A percentile compares a stretch with the other conserved stretches of the same genome.
Evolutionary conservation across 2,888 invertebrate species (phyloP).

Genomic region (Matsumyia berberina): DNA sequence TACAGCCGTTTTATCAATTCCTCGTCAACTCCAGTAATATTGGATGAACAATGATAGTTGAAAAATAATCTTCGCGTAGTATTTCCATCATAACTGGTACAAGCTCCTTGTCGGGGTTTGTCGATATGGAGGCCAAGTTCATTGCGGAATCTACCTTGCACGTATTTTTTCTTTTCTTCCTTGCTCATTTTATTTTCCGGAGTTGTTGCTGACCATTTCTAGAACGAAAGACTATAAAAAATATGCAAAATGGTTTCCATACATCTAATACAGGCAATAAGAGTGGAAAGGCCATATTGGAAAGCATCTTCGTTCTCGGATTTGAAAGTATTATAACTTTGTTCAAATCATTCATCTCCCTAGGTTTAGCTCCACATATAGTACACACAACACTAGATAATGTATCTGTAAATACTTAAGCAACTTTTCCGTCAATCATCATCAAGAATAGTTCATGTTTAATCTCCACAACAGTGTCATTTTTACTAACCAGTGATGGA

Average conservation of each 20-base stretch:
- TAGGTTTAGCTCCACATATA: neutral
- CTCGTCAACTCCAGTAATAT: constrained; percentile 17
- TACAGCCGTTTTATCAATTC: constrained; percentile 22
- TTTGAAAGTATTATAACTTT: neutral
- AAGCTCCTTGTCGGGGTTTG: neutral
- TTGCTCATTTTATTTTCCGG: constrained; percentile 8
- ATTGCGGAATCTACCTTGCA: constrained; percentile 5
- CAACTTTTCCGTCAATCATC: constrained; percentile 1
- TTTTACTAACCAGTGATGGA: no score
- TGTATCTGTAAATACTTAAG: constrained; percentile 3
- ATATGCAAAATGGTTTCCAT: constrained; percentile 19
- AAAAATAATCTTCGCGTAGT: constrained; percentile 8
- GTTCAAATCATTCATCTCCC: neutral
- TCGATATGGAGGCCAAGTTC: constrained; percentile 9
- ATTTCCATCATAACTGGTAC: constrained; percentile 12
- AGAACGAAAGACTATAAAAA: constrained; percentile 19
- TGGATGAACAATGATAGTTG: constrained; percentile 6
- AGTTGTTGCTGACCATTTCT: constrained; percentile 8
- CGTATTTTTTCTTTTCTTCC: constrained; percentile 8
- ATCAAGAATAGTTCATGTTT: neutral
- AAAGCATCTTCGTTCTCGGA: constrained; percentile 3
- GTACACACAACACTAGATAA: neutral
- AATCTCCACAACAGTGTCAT: neutral
- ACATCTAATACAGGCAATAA: constrained; percentile 14
- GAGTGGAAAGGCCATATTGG: constrained; percentile 1